A percentile compares a stretch with the other conserved stretches of the same genome.
Evolutionary conservation across 2,113 vertebrate genomes (phyloP).

Genomic region (Speoplatyrhinus poulsoni): DNA sequence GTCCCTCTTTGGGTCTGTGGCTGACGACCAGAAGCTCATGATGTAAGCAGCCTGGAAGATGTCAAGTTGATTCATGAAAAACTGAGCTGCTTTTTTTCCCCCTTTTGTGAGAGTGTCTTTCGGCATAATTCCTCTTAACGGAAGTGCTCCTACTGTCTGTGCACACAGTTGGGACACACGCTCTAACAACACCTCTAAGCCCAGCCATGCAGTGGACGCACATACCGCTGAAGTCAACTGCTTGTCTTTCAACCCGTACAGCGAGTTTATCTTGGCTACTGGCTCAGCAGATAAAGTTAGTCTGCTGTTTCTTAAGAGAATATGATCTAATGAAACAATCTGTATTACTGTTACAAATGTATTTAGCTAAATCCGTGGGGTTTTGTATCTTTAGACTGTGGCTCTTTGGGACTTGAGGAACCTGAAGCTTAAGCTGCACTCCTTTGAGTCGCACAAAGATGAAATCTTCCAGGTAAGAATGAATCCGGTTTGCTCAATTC

Average conservation of each 20-base stretch:
- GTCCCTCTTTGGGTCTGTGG: slow-evolving; percentile 95
- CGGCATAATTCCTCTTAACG: slow-evolving; percentile 11
- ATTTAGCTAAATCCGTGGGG: background rate
- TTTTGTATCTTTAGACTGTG: slow-evolving; percentile 82
- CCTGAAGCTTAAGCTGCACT: slow-evolving; percentile 95
- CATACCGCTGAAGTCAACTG: slow-evolving; percentile 98
- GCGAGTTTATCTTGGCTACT: slow-evolving; percentile 95
- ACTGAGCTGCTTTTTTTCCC: background rate
- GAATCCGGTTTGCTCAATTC: background rate
- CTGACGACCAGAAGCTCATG: slow-evolving; percentile 98
- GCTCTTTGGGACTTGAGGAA: slow-evolving; percentile 97
- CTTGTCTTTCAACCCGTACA: slow-evolving; percentile 96
- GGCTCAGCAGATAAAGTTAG: slow-evolving; percentile 95
- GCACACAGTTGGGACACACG: slow-evolving; percentile 90
- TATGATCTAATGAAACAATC: background rate
- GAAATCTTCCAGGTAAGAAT: slow-evolving; percentile 96
- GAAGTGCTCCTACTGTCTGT: slow-evolving; percentile 23
- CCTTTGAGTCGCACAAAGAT: slow-evolving; percentile 98
- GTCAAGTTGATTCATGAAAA: no score
- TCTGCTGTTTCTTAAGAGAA: background rate
- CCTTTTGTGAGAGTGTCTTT: background rate
- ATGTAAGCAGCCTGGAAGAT: slow-evolving; percentile 80
- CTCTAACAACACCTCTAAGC: slow-evolving; percentile 97
- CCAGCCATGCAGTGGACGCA: slow-evolving; percentile 95
- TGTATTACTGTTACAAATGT: background rate